A percentile compares a stretch with the other conserved stretches of the same genome.
Conservation (phyloP, 2,888 invertebrate species). For the Cyclophora albipunctata region DNA sequence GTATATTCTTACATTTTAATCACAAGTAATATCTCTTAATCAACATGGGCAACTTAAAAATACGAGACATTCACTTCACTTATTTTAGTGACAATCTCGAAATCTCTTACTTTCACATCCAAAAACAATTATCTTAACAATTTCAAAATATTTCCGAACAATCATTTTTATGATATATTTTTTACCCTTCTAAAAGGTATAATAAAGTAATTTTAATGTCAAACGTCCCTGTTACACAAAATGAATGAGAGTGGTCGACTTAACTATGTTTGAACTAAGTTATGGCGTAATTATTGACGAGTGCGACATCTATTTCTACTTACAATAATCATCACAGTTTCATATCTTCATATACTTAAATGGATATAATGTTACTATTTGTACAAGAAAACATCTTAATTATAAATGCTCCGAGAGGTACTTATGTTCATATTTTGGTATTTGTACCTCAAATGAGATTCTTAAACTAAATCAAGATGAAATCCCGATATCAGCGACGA, state of each 20-base stretch:
- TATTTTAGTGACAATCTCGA: no score
- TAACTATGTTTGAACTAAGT: neutral
- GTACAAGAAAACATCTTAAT: constrained; percentile 2
- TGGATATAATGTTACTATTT: constrained; percentile 6
- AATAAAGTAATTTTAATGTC: constrained; percentile 4
- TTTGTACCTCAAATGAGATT: constrained; percentile 7
- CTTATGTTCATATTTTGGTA: neutral
- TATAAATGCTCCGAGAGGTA: neutral
- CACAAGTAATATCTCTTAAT: no score
- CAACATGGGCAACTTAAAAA: no score
- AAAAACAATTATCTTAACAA: no score
- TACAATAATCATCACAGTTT: constrained; percentile 64
- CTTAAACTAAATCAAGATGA: constrained; percentile 3
- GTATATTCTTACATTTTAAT: no score
- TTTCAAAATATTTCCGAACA: no score
- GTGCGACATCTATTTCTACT: constrained; percentile 42
- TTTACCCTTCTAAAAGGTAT: constrained; percentile 13
- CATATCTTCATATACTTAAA: constrained; percentile 28
- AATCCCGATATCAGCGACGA: neutral
- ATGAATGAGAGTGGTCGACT: neutral
- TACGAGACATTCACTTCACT: no score
- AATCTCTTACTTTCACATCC: no score
- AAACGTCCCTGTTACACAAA: constrained; percentile 9
- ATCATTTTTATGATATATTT: neutral
- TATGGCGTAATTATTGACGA: constrained; percentile 18